Conservation (phyloP, 2,797 vertebrate genomes). For the Podarcis lilfordi region DNA sequence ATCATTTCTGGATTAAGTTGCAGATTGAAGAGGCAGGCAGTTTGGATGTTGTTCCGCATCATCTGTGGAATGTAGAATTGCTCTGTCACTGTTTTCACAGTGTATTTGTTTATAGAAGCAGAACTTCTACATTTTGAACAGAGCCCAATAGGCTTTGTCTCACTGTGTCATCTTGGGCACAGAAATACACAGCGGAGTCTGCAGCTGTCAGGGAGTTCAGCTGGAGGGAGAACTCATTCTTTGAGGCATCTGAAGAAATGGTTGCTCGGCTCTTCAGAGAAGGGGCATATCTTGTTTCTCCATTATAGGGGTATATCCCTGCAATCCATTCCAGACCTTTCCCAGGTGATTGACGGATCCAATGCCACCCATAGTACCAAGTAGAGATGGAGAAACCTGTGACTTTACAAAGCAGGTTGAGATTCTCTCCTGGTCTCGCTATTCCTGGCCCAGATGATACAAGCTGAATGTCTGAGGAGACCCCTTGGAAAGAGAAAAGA, state of each 20-base stretch:
- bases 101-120: too few species aligned
- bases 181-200: background rate
- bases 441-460: background rate
- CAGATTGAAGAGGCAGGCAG: too few species aligned
- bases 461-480: background rate
- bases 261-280: background rate
- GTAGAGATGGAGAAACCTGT: background rate
- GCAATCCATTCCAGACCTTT: conserved; percentile 8
- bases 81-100: too few species aligned
- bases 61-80: too few species aligned
- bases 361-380: rapidly evolving
- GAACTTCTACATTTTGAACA: background rate
- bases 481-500: background rate
- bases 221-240: background rate
- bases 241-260: background rate
- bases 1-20: too few species aligned
- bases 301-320: rapidly evolving
- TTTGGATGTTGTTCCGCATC: too few species aligned
- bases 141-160: too few species aligned
- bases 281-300: rapidly evolving
- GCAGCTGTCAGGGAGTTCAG: background rate
- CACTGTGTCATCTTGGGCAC: background rate
- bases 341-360: background rate
- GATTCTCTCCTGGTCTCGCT: background rate
- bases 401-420: conserved; percentile 5